A percentile compares a stretch with the other conserved stretches of the same genome.
Conservation (phyloP, 2,888 invertebrate genomes). For the Busseola fusca region DNA sequence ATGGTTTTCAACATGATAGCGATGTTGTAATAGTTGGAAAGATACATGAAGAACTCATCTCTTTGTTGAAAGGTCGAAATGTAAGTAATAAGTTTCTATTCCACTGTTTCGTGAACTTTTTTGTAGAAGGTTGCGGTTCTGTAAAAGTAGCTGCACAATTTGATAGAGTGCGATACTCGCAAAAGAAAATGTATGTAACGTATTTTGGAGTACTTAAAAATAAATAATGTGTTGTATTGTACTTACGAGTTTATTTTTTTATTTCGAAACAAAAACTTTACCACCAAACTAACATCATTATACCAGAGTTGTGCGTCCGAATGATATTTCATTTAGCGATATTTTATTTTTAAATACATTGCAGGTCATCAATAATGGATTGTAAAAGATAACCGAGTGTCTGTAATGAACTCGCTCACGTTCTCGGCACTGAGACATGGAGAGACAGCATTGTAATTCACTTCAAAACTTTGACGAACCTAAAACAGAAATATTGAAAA, state of each 20-base stretch:
- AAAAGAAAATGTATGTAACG: constrained; percentile 77
- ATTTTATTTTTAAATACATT: constrained; percentile 85
- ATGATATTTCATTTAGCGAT: constrained; percentile 78
- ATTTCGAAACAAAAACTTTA: constrained; percentile 59
- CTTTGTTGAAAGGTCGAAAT: constrained; percentile 67
- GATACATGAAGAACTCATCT: constrained; percentile 70
- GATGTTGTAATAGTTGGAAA: constrained; percentile 72
- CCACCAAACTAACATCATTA: constrained; percentile 59
- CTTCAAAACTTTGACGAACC: constrained; percentile 88
- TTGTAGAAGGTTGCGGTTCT: constrained; percentile 85
- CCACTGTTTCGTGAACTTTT: constrained; percentile 85
- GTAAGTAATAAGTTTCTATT: constrained; percentile 75
- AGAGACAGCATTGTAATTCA: constrained; percentile 86
- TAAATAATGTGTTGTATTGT: constrained; percentile 49
- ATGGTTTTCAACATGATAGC: constrained; percentile 76
- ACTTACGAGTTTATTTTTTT: constrained; percentile 45
- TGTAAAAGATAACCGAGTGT: constrained; percentile 79
- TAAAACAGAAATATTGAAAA: constrained; percentile 87
- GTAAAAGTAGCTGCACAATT: constrained; percentile 87
- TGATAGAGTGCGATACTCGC: constrained; percentile 84
- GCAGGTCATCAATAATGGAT: constrained; percentile 82
- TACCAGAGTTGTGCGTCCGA: constrained; percentile 66
- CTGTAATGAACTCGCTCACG: constrained; percentile 81
- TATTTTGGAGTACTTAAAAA: constrained; percentile 55
- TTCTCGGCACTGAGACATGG: constrained; percentile 83